These are phyloP conservation scores for Diadema setosum DNA, from an alignment of 35 echinoderm and acorn worm species.

Conservation along the genomic window DNA sequence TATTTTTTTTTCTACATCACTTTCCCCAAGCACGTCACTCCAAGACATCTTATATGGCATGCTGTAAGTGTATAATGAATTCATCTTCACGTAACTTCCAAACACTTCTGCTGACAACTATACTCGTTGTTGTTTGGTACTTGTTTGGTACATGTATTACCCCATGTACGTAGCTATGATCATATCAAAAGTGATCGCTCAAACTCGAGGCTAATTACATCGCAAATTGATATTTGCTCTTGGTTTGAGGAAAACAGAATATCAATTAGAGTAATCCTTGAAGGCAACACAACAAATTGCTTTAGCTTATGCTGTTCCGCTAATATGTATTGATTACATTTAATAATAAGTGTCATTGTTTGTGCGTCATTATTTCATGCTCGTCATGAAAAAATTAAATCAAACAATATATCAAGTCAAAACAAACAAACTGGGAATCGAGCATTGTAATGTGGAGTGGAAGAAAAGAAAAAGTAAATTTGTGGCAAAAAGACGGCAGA, in stretches of 20 bases:
- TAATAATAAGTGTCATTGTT: no score
- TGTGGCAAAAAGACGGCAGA: no score
- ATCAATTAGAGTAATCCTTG: not conserved
- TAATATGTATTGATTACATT: no score
- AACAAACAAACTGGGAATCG: no score
- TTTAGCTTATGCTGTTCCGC: not conserved
- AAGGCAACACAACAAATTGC: not conserved
- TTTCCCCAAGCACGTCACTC: not conserved
- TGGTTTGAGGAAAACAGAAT: not conserved
- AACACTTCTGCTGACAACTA: not conserved
- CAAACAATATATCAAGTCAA: no score
- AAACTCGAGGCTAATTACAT: not conserved
- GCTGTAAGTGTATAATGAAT: not conserved
- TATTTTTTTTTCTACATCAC: not conserved
- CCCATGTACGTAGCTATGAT: not conserved
- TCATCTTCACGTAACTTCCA: not conserved
- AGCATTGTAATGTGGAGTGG: no score
- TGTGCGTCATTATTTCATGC: no score
- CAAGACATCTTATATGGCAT: not conserved
- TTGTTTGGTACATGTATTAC: not conserved
- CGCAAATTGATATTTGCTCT: not conserved
- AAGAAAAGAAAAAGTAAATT: no score
- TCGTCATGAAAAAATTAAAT: no score
- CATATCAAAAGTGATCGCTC: not conserved
- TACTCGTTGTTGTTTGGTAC: not conserved